phyloP scores from a whole-genome alignment of 2,888 invertebrate species.

The Muscina levida region DNA sequence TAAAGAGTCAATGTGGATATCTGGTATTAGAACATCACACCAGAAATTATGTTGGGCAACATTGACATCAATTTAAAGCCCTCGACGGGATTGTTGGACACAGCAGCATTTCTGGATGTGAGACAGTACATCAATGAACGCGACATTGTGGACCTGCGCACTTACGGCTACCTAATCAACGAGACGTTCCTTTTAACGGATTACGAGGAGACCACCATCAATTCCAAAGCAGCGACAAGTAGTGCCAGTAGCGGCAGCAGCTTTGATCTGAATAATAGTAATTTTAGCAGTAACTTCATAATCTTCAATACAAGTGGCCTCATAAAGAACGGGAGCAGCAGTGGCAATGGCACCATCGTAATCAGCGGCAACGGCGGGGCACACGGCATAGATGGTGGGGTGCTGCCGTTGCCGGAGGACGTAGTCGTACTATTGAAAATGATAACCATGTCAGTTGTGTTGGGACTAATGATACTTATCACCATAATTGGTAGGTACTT shows the following conservation, averaged over 20 bases:
- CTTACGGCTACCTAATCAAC: constrained; percentile 62
- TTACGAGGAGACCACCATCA: constrained; percentile 50
- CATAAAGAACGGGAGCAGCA: constrained; percentile 68
- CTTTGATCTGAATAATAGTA: constrained; percentile 68
- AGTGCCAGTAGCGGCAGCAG: constrained; percentile 11
- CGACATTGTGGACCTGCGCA: constrained; percentile 58
- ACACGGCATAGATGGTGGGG: constrained; percentile 56
- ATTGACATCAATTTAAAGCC: constrained; percentile 61
- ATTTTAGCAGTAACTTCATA: constrained; percentile 54
- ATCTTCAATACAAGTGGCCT: constrained; percentile 70
- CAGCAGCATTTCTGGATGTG: constrained; percentile 56
- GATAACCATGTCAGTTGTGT: constrained; percentile 88
- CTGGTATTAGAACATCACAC: background rate
- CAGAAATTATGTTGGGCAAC: constrained; percentile 52
- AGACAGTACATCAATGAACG: constrained; percentile 61
- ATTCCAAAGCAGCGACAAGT: constrained; percentile 36
- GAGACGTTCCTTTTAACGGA: constrained; percentile 59
- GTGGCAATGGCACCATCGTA: constrained; percentile 45
- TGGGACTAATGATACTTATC: constrained; percentile 94
- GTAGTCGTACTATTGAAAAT: constrained; percentile 87
- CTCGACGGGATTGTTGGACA: constrained; percentile 47
- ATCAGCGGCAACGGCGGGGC: constrained; percentile 24
- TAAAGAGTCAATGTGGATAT: background rate
- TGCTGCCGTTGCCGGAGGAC: constrained; percentile 73
- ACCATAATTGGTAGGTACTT: constrained; percentile 92